Evolutionary conservation across 2,888 invertebrate genomes (phyloP), one percentile per base, ranked within the genome.

Genomic region (Sphaeridia pumilis): DNA sequence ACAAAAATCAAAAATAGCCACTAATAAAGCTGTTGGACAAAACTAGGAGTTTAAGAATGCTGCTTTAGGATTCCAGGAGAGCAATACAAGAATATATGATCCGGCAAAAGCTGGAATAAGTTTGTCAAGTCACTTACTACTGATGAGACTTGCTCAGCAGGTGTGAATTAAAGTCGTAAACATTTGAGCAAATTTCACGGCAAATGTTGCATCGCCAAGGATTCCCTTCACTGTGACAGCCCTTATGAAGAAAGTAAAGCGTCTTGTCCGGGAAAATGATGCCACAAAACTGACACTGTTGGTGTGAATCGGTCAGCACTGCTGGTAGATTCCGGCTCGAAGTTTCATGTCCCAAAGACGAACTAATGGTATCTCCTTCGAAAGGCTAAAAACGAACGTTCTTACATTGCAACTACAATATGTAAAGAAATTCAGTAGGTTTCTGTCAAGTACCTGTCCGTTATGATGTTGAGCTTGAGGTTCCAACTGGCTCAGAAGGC

Each of bases 201-300:
- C 95, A 97, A 66, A 95, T 88, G 74, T 95, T 95, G 73, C 94
- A 94, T 74, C 92, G 92, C 83, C 84, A 95, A 1, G 95, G 94
- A 74, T 94, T 93, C 64, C 88, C 86, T 70, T 92, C 90, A 65
- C 93, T 93, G 75, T 97, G 95, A 71, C 95, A 89, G 64, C 94
- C 94, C 75, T 94, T 94, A 76, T 97, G 95, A 61, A 97, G 78
- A 74, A 94, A 90, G 74, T 93, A 94, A 53, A 95, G 77, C 0
- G 94, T 95, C 69, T 89, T 87, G 73, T 97, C 94, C 34, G 90
- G 89, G 74, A 93, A 97, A 45, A 86, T 82, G 67, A 97, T 92
- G 66, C 88, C 85, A 73, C 95, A 97, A 72, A 87, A 89, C 24
- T 83, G 77, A 72, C 94, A 94, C 66, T 87, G 84, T 46, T 60